Evolutionary conservation across 2,113 vertebrate genomes (phyloP).

Genomic region (Gymnogyps californianus): DNA sequence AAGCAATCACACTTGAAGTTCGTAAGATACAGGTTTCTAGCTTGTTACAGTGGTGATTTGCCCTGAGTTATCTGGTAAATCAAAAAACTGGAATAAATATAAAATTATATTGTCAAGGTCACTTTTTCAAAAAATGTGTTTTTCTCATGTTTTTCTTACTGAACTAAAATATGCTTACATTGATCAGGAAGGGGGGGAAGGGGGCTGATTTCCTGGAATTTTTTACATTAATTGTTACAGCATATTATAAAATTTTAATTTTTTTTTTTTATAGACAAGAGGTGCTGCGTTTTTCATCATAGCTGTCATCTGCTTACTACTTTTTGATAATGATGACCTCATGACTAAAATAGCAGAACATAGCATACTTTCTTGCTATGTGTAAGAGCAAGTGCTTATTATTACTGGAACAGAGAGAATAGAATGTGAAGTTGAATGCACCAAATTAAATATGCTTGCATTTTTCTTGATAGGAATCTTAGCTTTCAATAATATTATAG

Average conservation of each 20-base stretch:
- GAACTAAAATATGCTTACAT: neutral
- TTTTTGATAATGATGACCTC: conserved; percentile 98
- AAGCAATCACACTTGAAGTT: neutral
- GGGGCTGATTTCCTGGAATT: neutral
- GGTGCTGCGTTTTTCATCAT: conserved; percentile 96
- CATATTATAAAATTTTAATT: neutral
- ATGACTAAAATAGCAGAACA: conserved; percentile 99
- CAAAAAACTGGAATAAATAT: neutral
- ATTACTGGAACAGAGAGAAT: neutral
- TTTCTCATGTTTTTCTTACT: neutral
- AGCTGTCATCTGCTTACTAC: conserved; percentile 91
- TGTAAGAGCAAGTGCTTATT: neutral
- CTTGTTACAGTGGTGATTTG: neutral
- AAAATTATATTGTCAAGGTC: neutral
- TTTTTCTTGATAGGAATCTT: neutral
- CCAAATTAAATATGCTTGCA: neutral
- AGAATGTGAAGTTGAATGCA: neutral
- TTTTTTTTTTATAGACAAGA: conserved; percentile 80
- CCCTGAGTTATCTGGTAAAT: neutral
- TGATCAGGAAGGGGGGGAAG: neutral
- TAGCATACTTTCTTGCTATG: conserved; percentile 87
- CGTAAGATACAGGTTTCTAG: neutral
- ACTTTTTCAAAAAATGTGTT: neutral
- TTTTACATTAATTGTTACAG: neutral
- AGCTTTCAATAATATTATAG: neutral